Percentiles rank a stretch among this genome's conserved stretches.
phyloP scores from a whole-genome alignment of 2,888 invertebrate genomes.

The Eilema depressum region DNA sequence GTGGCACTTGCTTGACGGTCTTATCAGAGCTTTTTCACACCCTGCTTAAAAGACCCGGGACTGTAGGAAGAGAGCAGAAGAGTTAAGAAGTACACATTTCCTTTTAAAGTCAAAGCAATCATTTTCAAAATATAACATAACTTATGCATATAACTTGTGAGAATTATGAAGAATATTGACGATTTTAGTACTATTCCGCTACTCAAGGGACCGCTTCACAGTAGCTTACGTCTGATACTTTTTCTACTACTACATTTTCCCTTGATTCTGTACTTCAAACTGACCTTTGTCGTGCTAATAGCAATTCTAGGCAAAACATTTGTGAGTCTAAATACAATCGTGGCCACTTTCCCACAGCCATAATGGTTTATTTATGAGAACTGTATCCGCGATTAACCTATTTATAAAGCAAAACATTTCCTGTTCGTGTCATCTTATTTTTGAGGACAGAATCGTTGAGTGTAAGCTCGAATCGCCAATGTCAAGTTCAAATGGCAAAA shows the following conservation, averaged over 20 bases:
- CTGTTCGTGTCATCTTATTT: neutral
- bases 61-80: too few species aligned
- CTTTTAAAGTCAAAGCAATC: too few species aligned
- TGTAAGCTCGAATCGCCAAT: neutral
- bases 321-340: neutral
- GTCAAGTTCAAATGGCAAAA: neutral
- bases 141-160: neutral
- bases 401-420: neutral
- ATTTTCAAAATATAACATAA: too few species aligned
- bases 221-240: slow-evolving; percentile 17
- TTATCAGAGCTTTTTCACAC: too few species aligned
- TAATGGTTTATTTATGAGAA: neutral
- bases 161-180: slow-evolving; percentile 18
- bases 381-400: neutral
- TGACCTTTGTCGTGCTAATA: neutral
- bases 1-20: too few species aligned
- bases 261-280: neutral
- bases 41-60: too few species aligned
- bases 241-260: too few species aligned
- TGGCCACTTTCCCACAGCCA: neutral
- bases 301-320: neutral
- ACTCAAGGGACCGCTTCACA: slow-evolving; percentile 12
- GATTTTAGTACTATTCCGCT: slow-evolving; percentile 16
- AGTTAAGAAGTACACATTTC: too few species aligned
- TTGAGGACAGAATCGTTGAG: neutral